phyloP scores from a whole-genome alignment of 2,113 vertebrate species.

The Bothrops jararaca region DNA sequence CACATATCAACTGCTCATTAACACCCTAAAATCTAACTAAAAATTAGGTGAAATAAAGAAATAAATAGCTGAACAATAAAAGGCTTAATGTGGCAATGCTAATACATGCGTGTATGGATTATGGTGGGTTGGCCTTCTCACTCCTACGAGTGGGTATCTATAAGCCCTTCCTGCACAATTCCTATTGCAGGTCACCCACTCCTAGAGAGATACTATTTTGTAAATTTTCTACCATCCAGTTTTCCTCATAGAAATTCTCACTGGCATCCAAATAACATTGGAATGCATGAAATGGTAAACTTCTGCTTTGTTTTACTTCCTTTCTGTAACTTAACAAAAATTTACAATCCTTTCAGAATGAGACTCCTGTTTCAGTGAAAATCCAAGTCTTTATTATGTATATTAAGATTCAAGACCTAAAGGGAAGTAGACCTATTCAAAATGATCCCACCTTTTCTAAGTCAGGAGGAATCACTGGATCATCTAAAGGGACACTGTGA shows the following conservation, averaged over 20 bases:
- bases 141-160: background rate
- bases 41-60: background rate
- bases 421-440: background rate
- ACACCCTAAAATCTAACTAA: background rate
- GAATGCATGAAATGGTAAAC: background rate
- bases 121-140: background rate
- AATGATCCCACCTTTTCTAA: background rate
- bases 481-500: background rate
- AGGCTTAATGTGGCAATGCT: background rate
- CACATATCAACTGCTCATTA: background rate
- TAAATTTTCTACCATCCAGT: background rate
- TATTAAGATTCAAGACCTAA: background rate
- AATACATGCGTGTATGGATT: background rate
- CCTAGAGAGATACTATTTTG: background rate
- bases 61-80: background rate
- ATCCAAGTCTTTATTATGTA: background rate
- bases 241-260: background rate
- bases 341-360: background rate
- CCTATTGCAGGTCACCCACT: background rate
- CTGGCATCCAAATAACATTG: background rate
- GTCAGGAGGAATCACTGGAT: background rate
- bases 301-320: background rate
- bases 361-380: background rate
- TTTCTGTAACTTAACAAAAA: background rate
- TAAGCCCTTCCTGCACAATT: background rate